phyloP scores from a whole-genome alignment of 2,797 vertebrate species.

The Myripristis jacobus region DNA sequence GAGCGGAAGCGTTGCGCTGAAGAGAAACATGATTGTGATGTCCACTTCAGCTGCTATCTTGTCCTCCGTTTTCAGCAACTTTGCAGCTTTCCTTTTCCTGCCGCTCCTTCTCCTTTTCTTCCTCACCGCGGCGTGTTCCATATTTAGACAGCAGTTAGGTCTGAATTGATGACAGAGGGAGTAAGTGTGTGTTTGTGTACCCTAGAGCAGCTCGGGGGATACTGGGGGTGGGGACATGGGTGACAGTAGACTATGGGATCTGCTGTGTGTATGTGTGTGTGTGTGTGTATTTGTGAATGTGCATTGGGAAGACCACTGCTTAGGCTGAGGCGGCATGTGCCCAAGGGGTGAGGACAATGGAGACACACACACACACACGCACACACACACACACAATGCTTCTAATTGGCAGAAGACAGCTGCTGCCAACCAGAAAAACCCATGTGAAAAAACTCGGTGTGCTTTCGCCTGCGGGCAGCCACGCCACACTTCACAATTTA shows the following conservation, averaged over 20 bases:
- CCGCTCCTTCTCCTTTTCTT: background rate
- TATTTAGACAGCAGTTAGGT: constrained; percentile 60
- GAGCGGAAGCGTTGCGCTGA: background rate
- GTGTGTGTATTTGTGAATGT: constrained; percentile 47
- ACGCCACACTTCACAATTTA: constrained; percentile 76
- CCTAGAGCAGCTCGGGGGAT: constrained; percentile 24
- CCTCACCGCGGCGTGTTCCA: constrained; percentile 31
- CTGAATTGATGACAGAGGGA: constrained; percentile 58
- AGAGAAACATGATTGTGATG: background rate
- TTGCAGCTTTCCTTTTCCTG: background rate
- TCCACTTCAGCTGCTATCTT: background rate
- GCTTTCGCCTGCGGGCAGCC: constrained; percentile 70
- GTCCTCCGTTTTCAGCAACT: background rate
- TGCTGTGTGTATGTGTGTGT: constrained; percentile 42
- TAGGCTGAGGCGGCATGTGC: constrained; percentile 54
- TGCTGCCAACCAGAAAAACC: constrained; percentile 76
- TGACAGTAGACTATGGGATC: constrained; percentile 19
- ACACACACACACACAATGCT: constrained; percentile 19
- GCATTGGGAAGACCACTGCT: constrained; percentile 52
- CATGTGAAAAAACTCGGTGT: constrained; percentile 69
- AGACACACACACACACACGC: constrained; percentile 22
- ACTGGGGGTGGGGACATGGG: constrained; percentile 29
- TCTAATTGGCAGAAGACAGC: constrained; percentile 82
- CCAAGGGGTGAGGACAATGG: constrained; percentile 43
- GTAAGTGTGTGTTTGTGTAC: constrained; percentile 47